phyloP scores from a whole-genome alignment of 2,113 vertebrate genomes.

The Colistium nudipinnis region DNA sequence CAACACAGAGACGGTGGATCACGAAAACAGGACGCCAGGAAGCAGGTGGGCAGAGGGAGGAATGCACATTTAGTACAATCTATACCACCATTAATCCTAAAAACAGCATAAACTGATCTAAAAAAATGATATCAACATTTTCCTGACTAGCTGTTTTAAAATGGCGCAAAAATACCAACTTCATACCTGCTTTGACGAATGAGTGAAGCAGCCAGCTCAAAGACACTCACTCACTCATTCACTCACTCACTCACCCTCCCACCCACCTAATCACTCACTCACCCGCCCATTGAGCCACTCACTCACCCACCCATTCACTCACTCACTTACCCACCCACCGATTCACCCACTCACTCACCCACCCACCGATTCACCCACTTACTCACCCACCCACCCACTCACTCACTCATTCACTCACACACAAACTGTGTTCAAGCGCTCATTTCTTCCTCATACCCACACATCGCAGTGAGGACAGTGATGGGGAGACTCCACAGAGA shows the following conservation, averaged over 20 bases:
- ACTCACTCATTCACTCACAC: background rate
- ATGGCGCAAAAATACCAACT: slow-evolving; percentile 35
- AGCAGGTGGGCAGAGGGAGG: slow-evolving; percentile 67
- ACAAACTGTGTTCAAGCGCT: slow-evolving; percentile 19
- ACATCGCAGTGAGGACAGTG: slow-evolving; percentile 66
- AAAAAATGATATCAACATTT: background rate
- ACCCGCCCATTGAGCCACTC: background rate
- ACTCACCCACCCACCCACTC: slow-evolving; percentile 16
- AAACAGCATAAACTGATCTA: slow-evolving; percentile 43
- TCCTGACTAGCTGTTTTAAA: slow-evolving; percentile 53
- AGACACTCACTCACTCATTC: slow-evolving; percentile 35
- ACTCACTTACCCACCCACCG: background rate
- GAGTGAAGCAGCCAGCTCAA: slow-evolving; percentile 75
- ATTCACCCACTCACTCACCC: no score
- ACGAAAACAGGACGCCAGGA: slow-evolving; percentile 69
- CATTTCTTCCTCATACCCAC: slow-evolving; percentile 32
- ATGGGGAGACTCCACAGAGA: slow-evolving; percentile 79
- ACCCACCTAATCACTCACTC: slow-evolving; percentile 12
- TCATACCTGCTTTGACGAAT: slow-evolving; percentile 76
- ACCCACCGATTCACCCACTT: background rate
- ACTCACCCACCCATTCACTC: background rate
- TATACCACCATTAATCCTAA: background rate
- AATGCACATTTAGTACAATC: slow-evolving; percentile 32
- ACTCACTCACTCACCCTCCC: background rate
- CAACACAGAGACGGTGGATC: slow-evolving; percentile 71